Evolutionary conservation across 2,797 vertebrate genomes (phyloP), one percentile per base, ranked within the genome.

Genomic region (Silurus lanzhouensis): DNA sequence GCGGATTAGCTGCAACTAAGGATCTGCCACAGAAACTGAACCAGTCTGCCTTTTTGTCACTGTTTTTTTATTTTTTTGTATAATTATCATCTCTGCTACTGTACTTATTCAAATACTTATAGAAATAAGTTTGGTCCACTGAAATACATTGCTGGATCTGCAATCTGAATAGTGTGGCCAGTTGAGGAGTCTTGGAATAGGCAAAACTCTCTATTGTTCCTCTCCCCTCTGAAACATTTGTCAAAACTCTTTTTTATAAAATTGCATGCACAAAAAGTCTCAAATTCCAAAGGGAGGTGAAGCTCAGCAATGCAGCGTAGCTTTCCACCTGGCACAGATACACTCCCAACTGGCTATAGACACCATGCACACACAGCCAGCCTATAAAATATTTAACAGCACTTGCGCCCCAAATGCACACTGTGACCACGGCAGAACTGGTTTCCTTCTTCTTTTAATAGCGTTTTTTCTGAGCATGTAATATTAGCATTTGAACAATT

Each of bases 381-480:
- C 64, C 86, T 82, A 90, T 92, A n/a, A 90, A 92, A 91, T 88
- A 91, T 92, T 92, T 90, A 89, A 91, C 44, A 44, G 17, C 68
- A 44, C 79, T 58, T 22, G 71, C 87, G 68, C 79, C 58, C 82
- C 25, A 60, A 82, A 85, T 86, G 67, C 61, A 85, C 58, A 83
- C 66, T 15, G 10, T 46, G n/a, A 60, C 74, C 70, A 86, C 72
- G 61, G 57, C 70, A 77, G 76, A 66, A 44, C 19, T 27, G 6
- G 61, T 46, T 61, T 7, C 48, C 74, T 84, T 71, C 63, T 86
- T 20, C 27, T 82, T 83, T 63, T 38, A 19, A 15, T 83, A 52
- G 10, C 10, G 48, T 31, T 20, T 38, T 71, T 44, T 76, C 81
- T 60, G n/a, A 74, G 76, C 31, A 44, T 81, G 52, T 64, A 70